Conservation (phyloP, 2,797 vertebrate species). For the Mus minutoides region DNA sequence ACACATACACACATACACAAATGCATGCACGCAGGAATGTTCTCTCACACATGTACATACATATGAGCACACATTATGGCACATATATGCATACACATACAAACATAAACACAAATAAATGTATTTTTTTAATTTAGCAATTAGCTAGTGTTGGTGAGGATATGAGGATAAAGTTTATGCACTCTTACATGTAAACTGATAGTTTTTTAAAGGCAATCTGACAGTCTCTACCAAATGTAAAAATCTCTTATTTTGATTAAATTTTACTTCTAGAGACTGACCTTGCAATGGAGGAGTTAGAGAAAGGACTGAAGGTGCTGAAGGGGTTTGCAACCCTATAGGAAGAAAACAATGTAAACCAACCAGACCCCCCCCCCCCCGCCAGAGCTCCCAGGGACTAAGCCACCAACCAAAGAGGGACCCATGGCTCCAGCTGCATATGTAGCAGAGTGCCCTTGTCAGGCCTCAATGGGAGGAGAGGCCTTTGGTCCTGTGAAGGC, state of each 20-base stretch:
- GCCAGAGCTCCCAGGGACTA: too few species aligned
- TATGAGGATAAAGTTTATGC: neutral
- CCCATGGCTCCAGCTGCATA: too few species aligned
- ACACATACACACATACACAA: neutral
- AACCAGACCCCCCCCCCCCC: too few species aligned
- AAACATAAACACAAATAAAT: neutral
- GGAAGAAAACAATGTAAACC: too few species aligned
- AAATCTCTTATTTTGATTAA: neutral
- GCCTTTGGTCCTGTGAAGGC: too few species aligned
- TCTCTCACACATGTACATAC: neutral
- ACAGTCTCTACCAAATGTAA: conserved; percentile 21
- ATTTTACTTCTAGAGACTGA: conserved; percentile 51
- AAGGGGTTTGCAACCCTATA: too few species aligned
- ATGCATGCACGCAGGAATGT: neutral
- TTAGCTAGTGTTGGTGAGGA: neutral
- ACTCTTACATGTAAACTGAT: neutral
- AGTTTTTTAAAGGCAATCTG: conserved; percentile 2
- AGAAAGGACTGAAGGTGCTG: too few species aligned
- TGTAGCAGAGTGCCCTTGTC: too few species aligned
- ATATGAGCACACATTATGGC: neutral
- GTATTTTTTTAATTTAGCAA: neutral
- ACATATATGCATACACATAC: neutral
- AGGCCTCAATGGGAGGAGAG: too few species aligned
- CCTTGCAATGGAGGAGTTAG: neutral
- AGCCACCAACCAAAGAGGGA: too few species aligned